Evolutionary conservation across 2,888 invertebrate species (phyloP), one percentile per base, ranked within the genome.

Genomic region (Odontomyia ornata): DNA sequence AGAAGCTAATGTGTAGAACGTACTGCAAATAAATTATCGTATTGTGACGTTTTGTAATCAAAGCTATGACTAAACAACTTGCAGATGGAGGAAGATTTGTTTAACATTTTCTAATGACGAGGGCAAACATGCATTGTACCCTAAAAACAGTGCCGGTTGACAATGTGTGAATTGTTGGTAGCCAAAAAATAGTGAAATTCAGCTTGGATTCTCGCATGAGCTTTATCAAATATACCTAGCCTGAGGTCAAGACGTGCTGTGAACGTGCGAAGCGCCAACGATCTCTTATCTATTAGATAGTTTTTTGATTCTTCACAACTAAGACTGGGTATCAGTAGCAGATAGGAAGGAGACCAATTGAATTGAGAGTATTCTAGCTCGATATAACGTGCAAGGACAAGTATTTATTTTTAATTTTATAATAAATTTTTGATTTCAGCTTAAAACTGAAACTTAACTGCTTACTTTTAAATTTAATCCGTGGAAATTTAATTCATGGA

Each of bases 11-110:
- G 57, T 36, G 23, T 36, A 43, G 60, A 57, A 57, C 57, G 73
- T 57, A 57, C 21, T 15, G 60, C 73, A 73, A 73, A 73, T 60
- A 73, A 69, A 57, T 57, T 60, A 73, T 21, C 73, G 73, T 73
- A n/a, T 72, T 57, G 36, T 73, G 73, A 73, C 73, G 73, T 60
- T 73, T 21, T 57, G 30, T 57, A 73, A 73, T 73, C 73, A 73
- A 36, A 60, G 7, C 23, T 72, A 57, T 73, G 73, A 73, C 73
- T 73, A 73, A 73, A 43, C 23, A 30, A 21, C 28, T 60, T 57
- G 73, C 73, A 60, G 57, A 57, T 36, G 73, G 25, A 57, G 27
- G 25, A 57, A 57, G 73, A 73, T 36, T 73, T 73, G 73, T 60
- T 73, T 73, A 23, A 73, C 15, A 15, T 60, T 73, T 60, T 21